phyloP scores from a whole-genome alignment of 2,888 invertebrate species.

The Metallyticus violacea region DNA sequence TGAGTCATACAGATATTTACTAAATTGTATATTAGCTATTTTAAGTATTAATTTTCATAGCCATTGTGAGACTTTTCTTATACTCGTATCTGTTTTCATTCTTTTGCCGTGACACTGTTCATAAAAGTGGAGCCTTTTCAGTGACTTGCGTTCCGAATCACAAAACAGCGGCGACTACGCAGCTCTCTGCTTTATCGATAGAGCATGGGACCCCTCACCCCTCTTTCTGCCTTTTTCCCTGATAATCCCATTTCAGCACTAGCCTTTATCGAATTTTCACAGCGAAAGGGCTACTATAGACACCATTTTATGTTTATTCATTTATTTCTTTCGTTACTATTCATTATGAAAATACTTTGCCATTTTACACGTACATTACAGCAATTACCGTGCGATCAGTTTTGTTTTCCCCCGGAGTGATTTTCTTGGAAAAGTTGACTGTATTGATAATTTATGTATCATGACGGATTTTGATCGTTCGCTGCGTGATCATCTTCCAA shows the following conservation, averaged over 20 bases:
- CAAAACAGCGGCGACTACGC: neutral
- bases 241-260: neutral
- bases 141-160: neutral
- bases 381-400: too few species aligned
- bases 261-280: neutral
- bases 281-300: neutral
- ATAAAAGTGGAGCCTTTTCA: neutral
- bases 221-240: neutral
- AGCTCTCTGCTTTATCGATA: neutral
- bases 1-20: too few species aligned
- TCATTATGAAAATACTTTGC: neutral
- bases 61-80: too few species aligned
- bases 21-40: too few species aligned
- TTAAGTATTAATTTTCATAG: too few species aligned
- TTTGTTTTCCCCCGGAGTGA: too few species aligned
- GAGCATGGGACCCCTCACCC: neutral
- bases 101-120: neutral
- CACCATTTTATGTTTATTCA: neutral
- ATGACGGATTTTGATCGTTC: too few species aligned
- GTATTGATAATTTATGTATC: too few species aligned
- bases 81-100: neutral
- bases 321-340: neutral
- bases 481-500: too few species aligned
- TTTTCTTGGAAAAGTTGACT: too few species aligned
- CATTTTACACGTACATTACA: too few species aligned